Percentiles rank a stretch among this genome's conserved stretches.
phyloP scores from a whole-genome alignment of 2,797 vertebrate species.

The Hirundo rustica region DNA sequence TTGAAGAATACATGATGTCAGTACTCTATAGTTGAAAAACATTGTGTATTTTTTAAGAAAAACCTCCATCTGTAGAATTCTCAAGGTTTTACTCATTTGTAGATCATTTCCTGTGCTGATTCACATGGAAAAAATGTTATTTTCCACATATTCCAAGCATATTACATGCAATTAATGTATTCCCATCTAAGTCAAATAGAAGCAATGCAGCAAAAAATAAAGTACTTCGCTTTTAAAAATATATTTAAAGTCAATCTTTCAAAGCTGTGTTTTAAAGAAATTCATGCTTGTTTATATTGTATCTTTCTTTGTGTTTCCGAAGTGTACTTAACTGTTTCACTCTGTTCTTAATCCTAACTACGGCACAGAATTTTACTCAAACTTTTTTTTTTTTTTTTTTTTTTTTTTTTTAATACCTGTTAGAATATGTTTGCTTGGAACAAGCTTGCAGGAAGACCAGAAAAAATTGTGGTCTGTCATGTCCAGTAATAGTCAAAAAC shows the following conservation, averaged over 20 bases:
- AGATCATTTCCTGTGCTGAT: conserved; percentile 47
- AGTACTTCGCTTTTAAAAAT: conserved; percentile 6
- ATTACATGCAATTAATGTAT: conserved; percentile 27
- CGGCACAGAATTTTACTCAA: background rate
- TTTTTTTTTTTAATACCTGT: background rate
- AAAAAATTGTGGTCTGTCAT: background rate
- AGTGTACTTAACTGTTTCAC: background rate
- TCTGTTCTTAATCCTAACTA: background rate
- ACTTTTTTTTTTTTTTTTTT: background rate
- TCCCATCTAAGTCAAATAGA: conserved; percentile 25
- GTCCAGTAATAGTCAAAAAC: background rate
- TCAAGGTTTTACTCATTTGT: conserved; percentile 29
- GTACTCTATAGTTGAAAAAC: conserved; percentile 17
- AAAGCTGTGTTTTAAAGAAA: background rate
- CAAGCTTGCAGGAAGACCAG: background rate
- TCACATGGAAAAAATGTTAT: conserved; percentile 52
- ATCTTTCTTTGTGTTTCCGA: background rate
- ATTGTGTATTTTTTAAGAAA: background rate
- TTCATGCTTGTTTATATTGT: background rate
- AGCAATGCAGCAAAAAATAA: background rate
- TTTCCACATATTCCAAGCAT: conserved; percentile 48
- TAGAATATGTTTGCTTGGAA: background rate
- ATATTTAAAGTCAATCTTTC: background rate
- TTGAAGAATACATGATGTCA: conserved; percentile 25
- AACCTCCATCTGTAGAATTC: conserved; percentile 9